phyloP scores from a whole-genome alignment of 2,113 vertebrate genomes.

The Hemiscyllium ocellatum region DNA sequence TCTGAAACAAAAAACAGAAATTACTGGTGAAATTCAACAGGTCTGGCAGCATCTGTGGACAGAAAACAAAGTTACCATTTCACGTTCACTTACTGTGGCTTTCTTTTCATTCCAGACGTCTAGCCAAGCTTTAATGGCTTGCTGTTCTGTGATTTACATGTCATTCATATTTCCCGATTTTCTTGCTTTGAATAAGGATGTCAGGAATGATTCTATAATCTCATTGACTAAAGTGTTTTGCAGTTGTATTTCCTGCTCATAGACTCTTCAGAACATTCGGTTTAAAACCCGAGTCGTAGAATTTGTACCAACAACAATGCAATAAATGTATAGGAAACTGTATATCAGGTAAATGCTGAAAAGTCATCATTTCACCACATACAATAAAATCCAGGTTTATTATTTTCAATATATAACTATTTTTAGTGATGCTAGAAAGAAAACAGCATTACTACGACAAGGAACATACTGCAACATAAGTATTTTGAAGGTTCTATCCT shows the following conservation, averaged over 20 bases:
- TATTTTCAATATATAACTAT: neutral
- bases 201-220: neutral
- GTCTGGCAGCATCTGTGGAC: too few relatives aligned
- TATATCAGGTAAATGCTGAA: neutral
- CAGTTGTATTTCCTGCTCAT: neutral
- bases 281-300: neutral
- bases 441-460: neutral
- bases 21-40: too few relatives aligned
- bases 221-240: neutral
- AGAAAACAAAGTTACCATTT: too few relatives aligned
- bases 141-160: neutral
- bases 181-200: neutral
- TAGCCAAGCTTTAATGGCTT: neutral
- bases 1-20: too few relatives aligned
- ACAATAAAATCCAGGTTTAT: neutral
- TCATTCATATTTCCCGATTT: neutral
- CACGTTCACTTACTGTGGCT: too few relatives aligned
- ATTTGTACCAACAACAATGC: neutral
- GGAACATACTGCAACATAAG: neutral
- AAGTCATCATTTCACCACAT: neutral
- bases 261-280: neutral
- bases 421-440: neutral
- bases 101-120: neutral
- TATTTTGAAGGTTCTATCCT: neutral
- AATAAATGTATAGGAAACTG: neutral